A percentile compares a stretch with the other conserved stretches of the same genome.
phyloP scores from a whole-genome alignment of 2,113 vertebrate species.

The Machaerirhynchus nigripectus region DNA sequence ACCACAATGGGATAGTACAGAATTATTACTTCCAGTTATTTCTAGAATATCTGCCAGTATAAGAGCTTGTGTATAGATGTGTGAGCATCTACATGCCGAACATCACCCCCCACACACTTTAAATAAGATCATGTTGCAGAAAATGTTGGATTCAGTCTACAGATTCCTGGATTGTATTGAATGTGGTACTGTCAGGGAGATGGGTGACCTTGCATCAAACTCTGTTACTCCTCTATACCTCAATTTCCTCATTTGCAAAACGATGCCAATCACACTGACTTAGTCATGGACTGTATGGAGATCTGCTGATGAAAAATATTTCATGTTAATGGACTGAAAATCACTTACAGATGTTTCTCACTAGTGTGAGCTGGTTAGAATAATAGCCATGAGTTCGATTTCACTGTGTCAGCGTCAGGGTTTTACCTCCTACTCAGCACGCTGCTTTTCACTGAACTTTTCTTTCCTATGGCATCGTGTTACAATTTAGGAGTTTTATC shows the following conservation, averaged over 20 bases:
- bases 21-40: not conserved
- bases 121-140: not conserved
- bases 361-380: not conserved
- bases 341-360: not conserved
- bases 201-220: not conserved
- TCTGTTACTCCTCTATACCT: not conserved
- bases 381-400: not conserved
- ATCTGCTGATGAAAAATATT: not conserved
- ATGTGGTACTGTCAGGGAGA: not conserved
- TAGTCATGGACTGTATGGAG: not conserved
- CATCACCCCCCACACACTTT: not conserved
- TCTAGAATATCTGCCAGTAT: not conserved
- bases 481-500: not conserved
- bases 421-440: not conserved
- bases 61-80: not conserved
- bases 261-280: not conserved
- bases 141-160: not conserved
- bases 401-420: not conserved
- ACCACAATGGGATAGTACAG: not conserved
- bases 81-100: not conserved
- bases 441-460: not conserved
- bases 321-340: not conserved
- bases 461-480: not conserved
- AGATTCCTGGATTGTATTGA: not conserved
- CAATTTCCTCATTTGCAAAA: not conserved